Conservation (phyloP, 2,888 invertebrate genomes). For the Keiferia lycopersicella region DNA sequence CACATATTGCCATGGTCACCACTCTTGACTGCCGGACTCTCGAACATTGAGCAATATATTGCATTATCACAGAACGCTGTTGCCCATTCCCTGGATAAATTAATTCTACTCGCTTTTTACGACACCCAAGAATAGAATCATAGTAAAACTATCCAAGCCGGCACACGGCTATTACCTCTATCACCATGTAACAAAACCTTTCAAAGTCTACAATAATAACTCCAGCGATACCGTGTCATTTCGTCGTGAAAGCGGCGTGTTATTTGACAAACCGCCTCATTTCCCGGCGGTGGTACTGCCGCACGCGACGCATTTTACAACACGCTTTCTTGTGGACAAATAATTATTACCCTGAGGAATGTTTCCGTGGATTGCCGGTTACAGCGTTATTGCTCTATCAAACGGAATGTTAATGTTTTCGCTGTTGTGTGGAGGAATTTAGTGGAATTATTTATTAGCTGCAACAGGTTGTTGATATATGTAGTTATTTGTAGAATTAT, state of each 20-base stretch:
- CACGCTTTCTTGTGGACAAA: neutral
- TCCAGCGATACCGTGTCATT: neutral
- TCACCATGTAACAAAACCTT: too few relatives aligned
- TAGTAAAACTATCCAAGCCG: too few relatives aligned
- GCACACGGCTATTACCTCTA: too few relatives aligned
- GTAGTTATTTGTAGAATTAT: neutral
- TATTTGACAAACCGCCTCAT: slow-evolving; percentile 6
- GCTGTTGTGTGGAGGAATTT: slow-evolving; percentile 1
- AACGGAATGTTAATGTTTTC: slow-evolving; percentile 2
- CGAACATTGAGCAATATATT: too few relatives aligned
- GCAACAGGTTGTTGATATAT: neutral
- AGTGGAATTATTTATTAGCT: neutral
- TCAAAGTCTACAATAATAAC: neutral
- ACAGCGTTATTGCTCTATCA: slow-evolving; percentile 3
- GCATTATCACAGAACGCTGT: neutral
- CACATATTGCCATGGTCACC: too few relatives aligned
- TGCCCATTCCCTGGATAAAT: too few relatives aligned
- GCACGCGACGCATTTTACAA: slow-evolving; percentile 4
- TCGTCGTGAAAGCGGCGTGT: neutral
- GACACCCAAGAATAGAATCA: too few relatives aligned
- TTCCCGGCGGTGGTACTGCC: neutral
- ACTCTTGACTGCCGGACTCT: too few relatives aligned
- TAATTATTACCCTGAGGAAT: neutral
- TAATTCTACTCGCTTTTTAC: too few relatives aligned
- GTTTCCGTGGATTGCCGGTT: slow-evolving; percentile 2